Percentiles rank a stretch among this genome's conserved stretches.
Evolutionary conservation across 2,797 vertebrate species (phyloP).

Genomic region (Paratrypauchen microcephalus): DNA sequence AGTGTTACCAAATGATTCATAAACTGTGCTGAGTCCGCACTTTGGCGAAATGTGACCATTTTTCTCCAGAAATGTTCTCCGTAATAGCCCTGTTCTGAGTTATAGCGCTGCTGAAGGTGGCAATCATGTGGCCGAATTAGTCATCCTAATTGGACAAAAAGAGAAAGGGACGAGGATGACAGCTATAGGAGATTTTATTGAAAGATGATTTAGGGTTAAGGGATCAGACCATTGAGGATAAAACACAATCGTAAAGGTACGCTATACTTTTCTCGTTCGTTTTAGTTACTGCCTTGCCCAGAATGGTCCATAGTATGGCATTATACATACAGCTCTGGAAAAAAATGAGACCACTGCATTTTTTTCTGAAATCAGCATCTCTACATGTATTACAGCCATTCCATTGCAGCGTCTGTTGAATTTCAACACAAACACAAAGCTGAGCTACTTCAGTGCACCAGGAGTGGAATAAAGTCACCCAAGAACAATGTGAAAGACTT

Average conservation of each 20-base stretch:
- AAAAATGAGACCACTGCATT: too few relatives aligned
- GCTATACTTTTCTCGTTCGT: background rate
- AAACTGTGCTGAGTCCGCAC: slow-evolving; percentile 65
- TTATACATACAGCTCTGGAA: too few relatives aligned
- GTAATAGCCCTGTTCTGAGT: slow-evolving; percentile 50
- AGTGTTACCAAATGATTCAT: slow-evolving; percentile 66
- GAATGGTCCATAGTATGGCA: too few relatives aligned
- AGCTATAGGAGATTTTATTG: slow-evolving; percentile 7
- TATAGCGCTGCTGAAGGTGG: slow-evolving; percentile 53
- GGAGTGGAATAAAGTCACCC: too few relatives aligned
- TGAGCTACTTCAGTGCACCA: too few relatives aligned
- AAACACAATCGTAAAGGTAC: background rate
- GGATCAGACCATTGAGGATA: background rate
- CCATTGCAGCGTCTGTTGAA: too few relatives aligned
- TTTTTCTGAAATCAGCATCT: too few relatives aligned
- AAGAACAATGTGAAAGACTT: too few relatives aligned
- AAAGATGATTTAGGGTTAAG: background rate
- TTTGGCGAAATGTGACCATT: slow-evolving; percentile 61
- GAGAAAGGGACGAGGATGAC: slow-evolving; percentile 23
- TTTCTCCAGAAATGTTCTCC: slow-evolving; percentile 51
- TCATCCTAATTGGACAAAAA: slow-evolving; percentile 48
- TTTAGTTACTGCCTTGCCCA: background rate
- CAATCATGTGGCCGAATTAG: slow-evolving; percentile 63
- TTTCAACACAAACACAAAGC: too few relatives aligned
- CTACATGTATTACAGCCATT: too few relatives aligned